phyloP scores from a whole-genome alignment of 2,797 vertebrate species.

The Tragelaphus eurycerus region DNA sequence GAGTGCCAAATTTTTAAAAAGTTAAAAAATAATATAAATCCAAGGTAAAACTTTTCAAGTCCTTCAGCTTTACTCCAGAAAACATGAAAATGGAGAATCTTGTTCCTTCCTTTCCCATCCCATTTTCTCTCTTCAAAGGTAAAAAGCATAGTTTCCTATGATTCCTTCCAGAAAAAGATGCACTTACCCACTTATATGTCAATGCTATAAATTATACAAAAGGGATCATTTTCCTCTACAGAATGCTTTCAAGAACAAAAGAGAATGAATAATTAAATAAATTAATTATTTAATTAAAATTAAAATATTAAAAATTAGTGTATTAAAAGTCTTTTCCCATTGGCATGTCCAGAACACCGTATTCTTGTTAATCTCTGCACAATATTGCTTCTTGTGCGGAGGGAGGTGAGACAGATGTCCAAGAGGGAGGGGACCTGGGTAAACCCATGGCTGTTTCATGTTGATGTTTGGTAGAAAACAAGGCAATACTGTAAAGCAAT shows the following conservation, averaged over 20 bases:
- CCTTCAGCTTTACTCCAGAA: background rate
- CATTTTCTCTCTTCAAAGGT: background rate
- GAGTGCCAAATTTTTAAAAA: background rate
- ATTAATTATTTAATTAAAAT: background rate
- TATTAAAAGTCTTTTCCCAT: background rate
- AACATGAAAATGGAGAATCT: background rate
- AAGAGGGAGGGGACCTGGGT: background rate
- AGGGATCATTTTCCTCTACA: background rate
- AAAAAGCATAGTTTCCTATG: background rate
- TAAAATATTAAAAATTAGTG: background rate
- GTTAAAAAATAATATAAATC: background rate
- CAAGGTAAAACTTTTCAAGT: constrained; percentile 14
- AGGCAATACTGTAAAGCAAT: background rate
- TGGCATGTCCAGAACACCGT: background rate
- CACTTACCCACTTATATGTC: background rate
- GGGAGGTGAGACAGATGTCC: background rate
- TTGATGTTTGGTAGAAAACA: background rate
- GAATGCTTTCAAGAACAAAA: background rate
- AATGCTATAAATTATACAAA: background rate
- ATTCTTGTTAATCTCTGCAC: background rate
- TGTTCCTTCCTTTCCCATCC: background rate
- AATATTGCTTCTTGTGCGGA: background rate
- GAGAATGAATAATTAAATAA: background rate
- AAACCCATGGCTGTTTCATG: background rate
- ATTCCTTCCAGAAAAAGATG: background rate